Evolutionary conservation across 1,140 invertebrate genomes (phyloP).

Genomic region (Drosophila watanabei): DNA sequence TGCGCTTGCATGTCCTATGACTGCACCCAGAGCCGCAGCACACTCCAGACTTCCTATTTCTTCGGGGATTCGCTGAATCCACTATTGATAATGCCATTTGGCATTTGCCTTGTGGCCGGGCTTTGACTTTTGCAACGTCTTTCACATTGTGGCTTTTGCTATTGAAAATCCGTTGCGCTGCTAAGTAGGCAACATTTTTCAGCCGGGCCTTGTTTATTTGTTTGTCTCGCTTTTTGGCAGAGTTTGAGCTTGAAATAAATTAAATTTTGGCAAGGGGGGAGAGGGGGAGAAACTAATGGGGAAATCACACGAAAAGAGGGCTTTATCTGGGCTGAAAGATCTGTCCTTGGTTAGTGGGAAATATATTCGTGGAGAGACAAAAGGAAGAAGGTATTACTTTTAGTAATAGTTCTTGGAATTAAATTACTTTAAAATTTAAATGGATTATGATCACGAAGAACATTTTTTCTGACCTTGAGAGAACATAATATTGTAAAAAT

Average conservation of each 20-base stretch:
- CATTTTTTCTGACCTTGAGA: no score
- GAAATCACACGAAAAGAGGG: not conserved
- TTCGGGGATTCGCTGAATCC: slow-evolving; percentile 30
- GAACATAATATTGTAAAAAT: no score
- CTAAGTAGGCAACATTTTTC: slow-evolving; percentile 44
- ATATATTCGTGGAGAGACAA: not conserved
- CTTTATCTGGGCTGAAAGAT: not conserved
- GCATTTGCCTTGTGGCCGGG: slow-evolving; percentile 44
- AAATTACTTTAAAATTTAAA: not conserved
- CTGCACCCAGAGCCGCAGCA: slow-evolving; percentile 21
- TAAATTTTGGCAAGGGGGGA: not conserved
- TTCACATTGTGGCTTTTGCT: slow-evolving; percentile 37
- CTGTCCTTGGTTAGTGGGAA: not conserved
- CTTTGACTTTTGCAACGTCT: slow-evolving; percentile 45
- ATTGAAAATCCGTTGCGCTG: slow-evolving; percentile 31
- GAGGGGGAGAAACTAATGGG: slow-evolving; percentile 1
- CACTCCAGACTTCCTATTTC: slow-evolving; percentile 13
- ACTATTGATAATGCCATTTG: slow-evolving; percentile 46
- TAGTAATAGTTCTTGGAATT: not conserved
- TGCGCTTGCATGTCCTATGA: slow-evolving; percentile 23
- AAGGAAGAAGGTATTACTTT: not conserved
- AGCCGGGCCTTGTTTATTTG: slow-evolving; percentile 4
- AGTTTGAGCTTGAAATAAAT: slow-evolving; percentile 6
- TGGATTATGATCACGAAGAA: no score
- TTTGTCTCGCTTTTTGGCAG: slow-evolving; percentile 11